phyloP scores from a whole-genome alignment of 2,888 invertebrate genomes.

The Patella ulyssiponensis region DNA sequence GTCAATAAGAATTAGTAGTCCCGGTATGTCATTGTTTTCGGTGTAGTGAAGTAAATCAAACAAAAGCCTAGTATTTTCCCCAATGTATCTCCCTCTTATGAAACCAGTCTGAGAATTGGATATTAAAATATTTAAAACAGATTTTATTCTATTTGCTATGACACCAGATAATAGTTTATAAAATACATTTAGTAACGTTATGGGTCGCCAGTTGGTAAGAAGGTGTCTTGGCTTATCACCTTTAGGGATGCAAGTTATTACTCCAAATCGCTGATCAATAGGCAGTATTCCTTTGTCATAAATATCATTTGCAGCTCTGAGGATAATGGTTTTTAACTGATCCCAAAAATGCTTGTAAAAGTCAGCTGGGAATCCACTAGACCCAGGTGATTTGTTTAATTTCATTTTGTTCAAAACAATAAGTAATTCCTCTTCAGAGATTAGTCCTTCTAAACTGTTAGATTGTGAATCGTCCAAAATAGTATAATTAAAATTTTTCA shows the following conservation, averaged over 20 bases:
- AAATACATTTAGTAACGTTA: too few species aligned
- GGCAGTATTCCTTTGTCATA: slow-evolving; percentile 3
- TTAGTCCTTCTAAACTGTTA: not conserved
- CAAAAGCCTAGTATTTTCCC: not conserved
- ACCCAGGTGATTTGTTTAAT: slow-evolving; percentile 16
- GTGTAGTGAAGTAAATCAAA: not conserved
- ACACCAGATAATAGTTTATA: too few species aligned
- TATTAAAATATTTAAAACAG: not conserved
- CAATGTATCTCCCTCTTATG: not conserved
- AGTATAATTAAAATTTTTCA: not conserved
- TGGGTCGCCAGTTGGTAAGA: too few species aligned
- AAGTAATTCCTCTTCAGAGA: not conserved
- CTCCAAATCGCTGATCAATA: slow-evolving; percentile 11
- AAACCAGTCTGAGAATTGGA: not conserved
- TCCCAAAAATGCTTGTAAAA: slow-evolving; percentile 21
- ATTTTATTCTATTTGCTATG: too few species aligned
- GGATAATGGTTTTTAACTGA: not conserved
- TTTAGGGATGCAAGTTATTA: too few species aligned
- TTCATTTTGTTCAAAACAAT: slow-evolving; percentile 15
- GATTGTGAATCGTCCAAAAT: not conserved
- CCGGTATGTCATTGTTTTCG: not conserved
- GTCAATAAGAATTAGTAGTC: slow-evolving; percentile 1
- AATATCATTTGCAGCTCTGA: slow-evolving; percentile 7
- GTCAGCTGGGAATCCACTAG: slow-evolving; percentile 5
- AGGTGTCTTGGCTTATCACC: too few species aligned